Evolutionary conservation across 2,113 vertebrate genomes (phyloP), one percentile per base, ranked within the genome.

Genomic region (Carollia perspicillata): DNA sequence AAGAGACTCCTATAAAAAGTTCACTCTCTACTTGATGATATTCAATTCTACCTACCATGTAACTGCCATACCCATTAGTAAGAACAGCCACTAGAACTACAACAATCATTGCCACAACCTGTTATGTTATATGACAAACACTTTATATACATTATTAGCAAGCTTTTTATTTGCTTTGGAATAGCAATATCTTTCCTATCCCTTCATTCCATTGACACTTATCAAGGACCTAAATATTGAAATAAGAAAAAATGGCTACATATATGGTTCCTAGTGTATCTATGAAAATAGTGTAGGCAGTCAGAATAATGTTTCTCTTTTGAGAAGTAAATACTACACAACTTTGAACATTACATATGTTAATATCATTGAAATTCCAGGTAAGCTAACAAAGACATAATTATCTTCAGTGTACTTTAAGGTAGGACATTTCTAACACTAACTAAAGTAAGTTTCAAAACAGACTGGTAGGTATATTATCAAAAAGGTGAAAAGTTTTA

Each of bases 401-500:
- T 84, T 86, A 89, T 75, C 58, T 87, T 90, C 75, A 87, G 23
- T 35, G 26, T 60, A 23, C 51, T 80, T 51, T 75, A 84, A 55
- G 20, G 14, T 63, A 84, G 5, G 28, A 14, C 87, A 63, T 71
- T 89, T 95, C 79, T 88, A 95, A 69, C 33, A 94, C 63, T 95
- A 18, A 9, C 18, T 44, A 35, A 94, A 74, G 6, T 84, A 75
- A 80, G 74, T 53, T 95, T 96, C 72, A 40, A 86, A 74, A 78
- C 40, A 93, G 33, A 83, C 3, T 42, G 7, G 12, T 65, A 92
- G 26, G 28, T 30, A 71, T 58, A 89, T 55, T 71, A 69, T 93
- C 47, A 89, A 68, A 91, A 95, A 80, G 49, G 58, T 88, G 75
- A 79, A 85, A 86, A 65, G 69, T 55, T 74, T 79, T 74, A 93